Percentiles rank a stretch among this genome's conserved stretches.
phyloP scores from a whole-genome alignment of 1,140 invertebrate genomes.

The Ganaspis sp. region DNA sequence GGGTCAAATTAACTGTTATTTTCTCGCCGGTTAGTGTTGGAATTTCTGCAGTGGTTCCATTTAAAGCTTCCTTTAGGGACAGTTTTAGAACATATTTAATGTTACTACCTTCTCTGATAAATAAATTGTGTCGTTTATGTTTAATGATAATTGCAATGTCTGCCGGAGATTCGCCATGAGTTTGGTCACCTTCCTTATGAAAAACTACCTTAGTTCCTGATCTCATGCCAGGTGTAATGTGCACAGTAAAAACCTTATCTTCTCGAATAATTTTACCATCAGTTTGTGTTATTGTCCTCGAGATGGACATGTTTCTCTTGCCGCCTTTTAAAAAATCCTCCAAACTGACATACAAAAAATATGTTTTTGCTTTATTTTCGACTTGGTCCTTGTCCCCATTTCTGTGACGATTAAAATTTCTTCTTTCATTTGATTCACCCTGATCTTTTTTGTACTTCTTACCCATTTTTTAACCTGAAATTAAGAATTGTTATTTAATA shows the following conservation, averaged over 20 bases:
- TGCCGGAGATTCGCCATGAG: conserved; percentile 95
- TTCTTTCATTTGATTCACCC: no score
- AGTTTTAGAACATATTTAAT: conserved; percentile 94
- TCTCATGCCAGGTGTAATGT: conserved; percentile 99
- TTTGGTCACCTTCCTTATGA: conserved; percentile 98
- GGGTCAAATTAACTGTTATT: conserved; percentile 88
- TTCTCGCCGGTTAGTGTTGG: conserved; percentile 93
- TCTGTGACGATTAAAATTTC: no score
- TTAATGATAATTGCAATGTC: conserved; percentile 99
- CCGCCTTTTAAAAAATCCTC: conserved; percentile 95
- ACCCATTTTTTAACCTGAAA: no score
- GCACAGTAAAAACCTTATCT: conserved; percentile 98
- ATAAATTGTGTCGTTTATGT: conserved; percentile 96
- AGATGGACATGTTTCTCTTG: conserved; percentile 99
- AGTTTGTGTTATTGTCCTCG: conserved; percentile 88
- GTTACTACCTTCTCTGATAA: conserved; percentile 94
- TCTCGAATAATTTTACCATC: conserved; percentile 94
- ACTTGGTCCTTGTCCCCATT: no score
- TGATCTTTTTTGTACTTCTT: no score
- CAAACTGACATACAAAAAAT: conserved; percentile 96
- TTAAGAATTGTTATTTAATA: no score
- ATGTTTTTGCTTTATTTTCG: conserved; percentile 96
- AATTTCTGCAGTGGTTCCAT: conserved; percentile 90
- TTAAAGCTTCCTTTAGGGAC: conserved; percentile 92
- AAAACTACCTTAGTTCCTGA: conserved; percentile 99